These are phyloP conservation scores for Rugalucina vietnamica DNA, from an alignment of 2,888 invertebrate genomes.

Conservation along the genomic window DNA sequence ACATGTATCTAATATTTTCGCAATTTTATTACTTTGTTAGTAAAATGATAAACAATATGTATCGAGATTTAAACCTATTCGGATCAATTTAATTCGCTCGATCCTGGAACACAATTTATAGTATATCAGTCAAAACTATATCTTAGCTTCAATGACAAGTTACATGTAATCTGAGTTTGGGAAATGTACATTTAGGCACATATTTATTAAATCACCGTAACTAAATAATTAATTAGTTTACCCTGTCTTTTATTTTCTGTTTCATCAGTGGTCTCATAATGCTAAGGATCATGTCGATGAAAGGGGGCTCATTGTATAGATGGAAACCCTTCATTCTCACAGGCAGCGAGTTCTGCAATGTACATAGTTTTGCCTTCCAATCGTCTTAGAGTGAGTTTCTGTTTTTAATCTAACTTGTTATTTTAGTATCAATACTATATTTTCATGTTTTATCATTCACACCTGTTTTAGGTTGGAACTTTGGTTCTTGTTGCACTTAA, in stretches of 20 bases:
- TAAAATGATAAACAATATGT: no score
- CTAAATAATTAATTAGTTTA: no score
- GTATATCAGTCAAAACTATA: neutral
- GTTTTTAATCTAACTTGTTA: no score
- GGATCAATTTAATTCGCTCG: neutral
- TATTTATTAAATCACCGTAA: neutral
- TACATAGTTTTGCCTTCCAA: no score
- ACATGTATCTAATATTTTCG: no score
- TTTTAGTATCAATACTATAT: no score
- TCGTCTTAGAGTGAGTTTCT: no score
- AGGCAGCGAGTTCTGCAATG: slow-evolving; percentile 52
- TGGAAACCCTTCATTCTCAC: slow-evolving; percentile 55
- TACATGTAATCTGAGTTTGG: neutral
- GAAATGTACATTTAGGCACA: neutral
- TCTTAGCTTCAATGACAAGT: neutral
- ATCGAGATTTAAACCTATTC: neutral
- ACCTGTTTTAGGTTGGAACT: no score
- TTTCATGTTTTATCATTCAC: no score
- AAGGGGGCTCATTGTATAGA: slow-evolving; percentile 51
- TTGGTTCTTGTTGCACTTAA: no score
- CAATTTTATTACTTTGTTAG: no score
- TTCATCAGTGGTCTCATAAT: slow-evolving; percentile 40
- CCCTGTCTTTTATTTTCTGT: neutral
- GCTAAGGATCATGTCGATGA: slow-evolving; percentile 44
- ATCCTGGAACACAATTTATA: neutral